Evolutionary conservation across 2,113 vertebrate species (phyloP).

Genomic region (Ramphastos sulfuratus): DNA sequence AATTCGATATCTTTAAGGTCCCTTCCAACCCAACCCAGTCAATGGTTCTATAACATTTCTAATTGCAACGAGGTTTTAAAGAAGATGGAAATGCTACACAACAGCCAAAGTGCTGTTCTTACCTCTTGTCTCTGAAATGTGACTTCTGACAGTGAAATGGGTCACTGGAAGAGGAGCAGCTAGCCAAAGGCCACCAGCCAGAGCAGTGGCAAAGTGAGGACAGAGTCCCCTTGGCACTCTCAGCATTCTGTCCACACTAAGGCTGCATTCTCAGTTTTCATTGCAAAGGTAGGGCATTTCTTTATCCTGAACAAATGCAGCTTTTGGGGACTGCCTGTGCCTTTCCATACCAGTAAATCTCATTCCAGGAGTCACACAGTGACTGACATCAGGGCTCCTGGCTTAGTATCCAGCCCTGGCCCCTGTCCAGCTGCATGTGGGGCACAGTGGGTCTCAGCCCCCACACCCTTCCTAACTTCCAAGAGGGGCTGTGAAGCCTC

Average conservation of each 20-base stretch:
- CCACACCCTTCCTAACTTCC: not conserved
- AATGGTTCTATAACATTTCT: not conserved
- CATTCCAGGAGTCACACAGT: not conserved
- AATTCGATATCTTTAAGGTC: too few relatives aligned
- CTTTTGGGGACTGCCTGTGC: not conserved
- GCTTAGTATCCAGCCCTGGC: not conserved
- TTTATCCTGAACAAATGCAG: not conserved
- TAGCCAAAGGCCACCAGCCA: not conserved
- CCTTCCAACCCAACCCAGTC: too few relatives aligned
- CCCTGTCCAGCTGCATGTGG: fast-evolving
- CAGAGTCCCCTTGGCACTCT: not conserved
- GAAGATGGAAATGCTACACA: not conserved
- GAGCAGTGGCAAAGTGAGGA: not conserved
- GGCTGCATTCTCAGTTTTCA: not conserved
- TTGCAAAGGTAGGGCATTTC: not conserved
- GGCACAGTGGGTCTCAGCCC: fast-evolving
- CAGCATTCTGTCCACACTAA: not conserved
- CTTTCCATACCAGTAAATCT: not conserved
- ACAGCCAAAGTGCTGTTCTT: not conserved
- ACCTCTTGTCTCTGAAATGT: not conserved
- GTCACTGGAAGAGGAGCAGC: not conserved
- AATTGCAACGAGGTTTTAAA: not conserved
- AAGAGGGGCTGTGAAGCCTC: not conserved
- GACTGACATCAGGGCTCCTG: not conserved
- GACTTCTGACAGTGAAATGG: not conserved